phyloP scores from a whole-genome alignment of 92 coral and sea anemone species.

The Metridium senile region DNA sequence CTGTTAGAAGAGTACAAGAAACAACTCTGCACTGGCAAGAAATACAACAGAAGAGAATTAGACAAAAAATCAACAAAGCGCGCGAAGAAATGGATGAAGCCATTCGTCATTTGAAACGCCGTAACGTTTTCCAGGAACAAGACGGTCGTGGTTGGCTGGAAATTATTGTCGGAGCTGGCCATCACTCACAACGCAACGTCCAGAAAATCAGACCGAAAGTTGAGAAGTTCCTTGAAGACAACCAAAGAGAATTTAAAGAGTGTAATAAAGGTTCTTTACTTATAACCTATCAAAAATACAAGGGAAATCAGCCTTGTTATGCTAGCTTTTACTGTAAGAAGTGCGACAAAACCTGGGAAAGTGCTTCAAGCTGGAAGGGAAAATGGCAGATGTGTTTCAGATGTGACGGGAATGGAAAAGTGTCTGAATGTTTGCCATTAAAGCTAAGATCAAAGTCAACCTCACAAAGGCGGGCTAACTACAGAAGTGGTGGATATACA shows the following conservation, averaged over 20 bases:
- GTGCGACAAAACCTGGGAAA: slow-evolving; percentile 47
- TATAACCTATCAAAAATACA: slow-evolving; percentile 41
- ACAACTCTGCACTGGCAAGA: not conserved
- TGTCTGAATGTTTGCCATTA: slow-evolving; percentile 19
- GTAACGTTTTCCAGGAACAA: slow-evolving; percentile 3
- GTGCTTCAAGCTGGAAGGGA: slow-evolving; percentile 35
- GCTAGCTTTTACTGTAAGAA: slow-evolving; percentile 47
- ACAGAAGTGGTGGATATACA: not conserved
- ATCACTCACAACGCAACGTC: slow-evolving; percentile 34
- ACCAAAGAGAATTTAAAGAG: not conserved
- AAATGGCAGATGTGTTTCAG: slow-evolving; percentile 34
- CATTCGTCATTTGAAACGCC: slow-evolving; percentile 37
- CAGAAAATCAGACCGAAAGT: slow-evolving; percentile 67
- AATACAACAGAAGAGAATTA: slow-evolving; percentile 6
- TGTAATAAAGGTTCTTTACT: slow-evolving; percentile 57
- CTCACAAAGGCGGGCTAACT: not conserved
- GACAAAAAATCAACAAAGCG: slow-evolving; percentile 8
- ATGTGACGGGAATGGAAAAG: not conserved
- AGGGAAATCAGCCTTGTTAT: slow-evolving; percentile 52
- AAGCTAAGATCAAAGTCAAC: slow-evolving; percentile 21
- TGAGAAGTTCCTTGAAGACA: slow-evolving; percentile 36
- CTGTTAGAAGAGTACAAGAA: not conserved
- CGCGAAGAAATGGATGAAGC: slow-evolving; percentile 60
- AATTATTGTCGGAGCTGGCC: slow-evolving; percentile 70
- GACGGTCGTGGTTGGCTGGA: slow-evolving; percentile 53